phyloP scores from a whole-genome alignment of 2,888 invertebrate genomes.

The Xestia rhomboidea region DNA sequence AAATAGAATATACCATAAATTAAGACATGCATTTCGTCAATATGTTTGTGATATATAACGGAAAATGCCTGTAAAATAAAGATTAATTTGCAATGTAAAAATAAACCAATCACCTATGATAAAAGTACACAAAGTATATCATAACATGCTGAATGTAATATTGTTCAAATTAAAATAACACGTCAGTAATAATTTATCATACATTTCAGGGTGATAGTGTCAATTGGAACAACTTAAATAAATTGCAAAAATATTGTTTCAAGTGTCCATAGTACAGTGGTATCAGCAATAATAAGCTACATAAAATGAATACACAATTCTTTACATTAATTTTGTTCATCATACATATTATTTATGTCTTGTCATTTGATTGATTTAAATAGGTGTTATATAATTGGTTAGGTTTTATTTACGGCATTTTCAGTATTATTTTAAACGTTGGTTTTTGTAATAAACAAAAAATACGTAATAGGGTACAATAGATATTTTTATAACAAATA shows the following conservation, averaged over 20 bases:
- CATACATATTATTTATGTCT: not conserved
- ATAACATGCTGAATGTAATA: slow-evolving; percentile 58
- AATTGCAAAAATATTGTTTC: slow-evolving; percentile 20
- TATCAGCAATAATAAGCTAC: slow-evolving; percentile 37
- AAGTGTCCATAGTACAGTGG: slow-evolving; percentile 13
- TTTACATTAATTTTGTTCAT: slow-evolving; percentile 5
- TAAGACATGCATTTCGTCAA: slow-evolving; percentile 71
- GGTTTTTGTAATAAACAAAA: not conserved
- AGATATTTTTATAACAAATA: slow-evolving; percentile 1
- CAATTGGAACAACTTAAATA: slow-evolving; percentile 20
- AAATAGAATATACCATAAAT: slow-evolving; percentile 75
- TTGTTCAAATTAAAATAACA: slow-evolving; percentile 33
- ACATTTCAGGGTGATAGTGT: slow-evolving; percentile 20
- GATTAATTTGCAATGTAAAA: slow-evolving; percentile 67
- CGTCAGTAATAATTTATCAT: slow-evolving; percentile 15
- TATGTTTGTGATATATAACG: slow-evolving; percentile 62
- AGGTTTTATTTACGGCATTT: slow-evolving; percentile 36
- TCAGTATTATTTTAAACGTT: slow-evolving; percentile 7
- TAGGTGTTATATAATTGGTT: not conserved
- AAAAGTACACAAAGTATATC: slow-evolving; percentile 61
- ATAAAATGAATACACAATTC: slow-evolving; percentile 34
- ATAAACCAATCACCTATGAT: slow-evolving; percentile 69
- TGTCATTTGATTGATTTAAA: not conserved
- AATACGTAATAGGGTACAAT: not conserved
- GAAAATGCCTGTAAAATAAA: slow-evolving; percentile 79